phyloP scores from a whole-genome alignment of 2,888 invertebrate species.

The Pristionchus fissidentatus region DNA sequence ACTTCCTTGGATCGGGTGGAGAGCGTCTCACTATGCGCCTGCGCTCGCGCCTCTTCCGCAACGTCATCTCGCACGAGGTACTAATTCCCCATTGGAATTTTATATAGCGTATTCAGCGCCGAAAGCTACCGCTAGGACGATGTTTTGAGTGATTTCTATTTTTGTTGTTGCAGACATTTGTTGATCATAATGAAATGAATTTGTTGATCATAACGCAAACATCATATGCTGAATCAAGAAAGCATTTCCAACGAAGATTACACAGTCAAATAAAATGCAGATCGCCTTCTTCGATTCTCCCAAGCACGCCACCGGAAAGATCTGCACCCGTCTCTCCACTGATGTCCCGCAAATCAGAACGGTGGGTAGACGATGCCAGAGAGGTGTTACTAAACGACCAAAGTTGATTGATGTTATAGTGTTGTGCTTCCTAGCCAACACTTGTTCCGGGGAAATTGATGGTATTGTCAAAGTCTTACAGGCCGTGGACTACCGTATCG shows the following conservation, averaged over 20 bases:
- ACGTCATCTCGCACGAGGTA: slow-evolving; percentile 76
- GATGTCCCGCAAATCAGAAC: slow-evolving; percentile 77
- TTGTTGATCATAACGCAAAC: no score
- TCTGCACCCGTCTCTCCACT: slow-evolving; percentile 77
- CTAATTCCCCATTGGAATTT: no score
- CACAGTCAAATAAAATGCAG: no score
- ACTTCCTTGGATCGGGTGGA: slow-evolving; percentile 72
- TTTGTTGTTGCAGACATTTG: no score
- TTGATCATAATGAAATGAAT: no score
- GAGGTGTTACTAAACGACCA: background rate
- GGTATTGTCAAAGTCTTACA: slow-evolving; percentile 55
- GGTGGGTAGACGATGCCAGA: slow-evolving; percentile 49
- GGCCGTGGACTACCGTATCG: slow-evolving; percentile 77
- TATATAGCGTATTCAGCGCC: no score
- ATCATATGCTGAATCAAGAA: no score
- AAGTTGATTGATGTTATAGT: background rate
- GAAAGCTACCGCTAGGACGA: no score
- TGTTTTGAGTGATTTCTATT: no score
- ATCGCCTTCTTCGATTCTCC: slow-evolving; percentile 78
- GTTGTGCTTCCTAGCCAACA: background rate
- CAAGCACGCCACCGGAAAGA: slow-evolving; percentile 76
- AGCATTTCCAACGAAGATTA: no score
- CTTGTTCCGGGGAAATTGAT: background rate
- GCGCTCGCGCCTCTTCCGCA: slow-evolving; percentile 76
- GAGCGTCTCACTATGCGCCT: slow-evolving; percentile 76